Evolutionary conservation across 2,113 vertebrate species (phyloP).

Genomic region (Nestor notabilis): DNA sequence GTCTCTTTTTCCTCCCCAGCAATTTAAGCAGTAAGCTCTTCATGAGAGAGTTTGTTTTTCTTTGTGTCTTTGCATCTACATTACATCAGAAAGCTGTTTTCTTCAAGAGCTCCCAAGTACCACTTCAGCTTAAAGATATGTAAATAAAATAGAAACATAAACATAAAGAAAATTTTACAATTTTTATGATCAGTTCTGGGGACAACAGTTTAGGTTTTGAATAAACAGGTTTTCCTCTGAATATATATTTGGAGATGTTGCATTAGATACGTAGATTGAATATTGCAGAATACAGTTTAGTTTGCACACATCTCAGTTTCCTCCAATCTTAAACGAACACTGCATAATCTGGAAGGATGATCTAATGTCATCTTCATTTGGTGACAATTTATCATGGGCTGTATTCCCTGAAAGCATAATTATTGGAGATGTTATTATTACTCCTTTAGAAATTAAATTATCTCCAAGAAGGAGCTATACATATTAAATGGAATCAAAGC

Average conservation of each 20-base stretch:
- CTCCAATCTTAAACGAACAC: background rate
- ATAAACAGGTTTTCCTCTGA: background rate
- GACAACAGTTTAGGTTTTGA: background rate
- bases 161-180: background rate
- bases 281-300: background rate
- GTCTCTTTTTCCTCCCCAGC: background rate
- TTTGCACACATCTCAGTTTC: background rate
- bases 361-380: background rate
- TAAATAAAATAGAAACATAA: background rate
- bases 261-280: background rate
- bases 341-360: background rate
- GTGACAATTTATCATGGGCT: background rate
- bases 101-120: background rate
- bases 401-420: background rate
- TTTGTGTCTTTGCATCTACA: background rate
- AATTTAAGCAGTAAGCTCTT: conserved; percentile 28
- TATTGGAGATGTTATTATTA: conserved; percentile 4
- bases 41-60: background rate
- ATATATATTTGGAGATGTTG: background rate
- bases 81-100: background rate
- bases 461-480: background rate
- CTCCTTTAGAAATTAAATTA: conserved; percentile 30
- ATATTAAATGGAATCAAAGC: background rate
- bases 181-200: background rate
- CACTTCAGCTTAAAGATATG: background rate